Evolutionary conservation across 2,888 invertebrate genomes (phyloP).

Genomic region (Campoletis raptor): DNA sequence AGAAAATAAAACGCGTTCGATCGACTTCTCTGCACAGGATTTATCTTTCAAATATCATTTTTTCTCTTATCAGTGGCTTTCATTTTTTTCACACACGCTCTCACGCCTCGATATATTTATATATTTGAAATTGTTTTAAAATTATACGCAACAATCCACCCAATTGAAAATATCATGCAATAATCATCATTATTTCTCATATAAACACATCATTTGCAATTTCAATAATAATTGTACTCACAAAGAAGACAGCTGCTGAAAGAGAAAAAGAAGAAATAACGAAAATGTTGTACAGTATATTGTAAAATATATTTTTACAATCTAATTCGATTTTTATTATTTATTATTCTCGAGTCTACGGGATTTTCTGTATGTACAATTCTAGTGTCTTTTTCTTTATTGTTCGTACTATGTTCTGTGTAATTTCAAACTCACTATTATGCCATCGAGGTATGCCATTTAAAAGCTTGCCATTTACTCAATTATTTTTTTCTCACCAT

Average conservation of each 20-base stretch:
- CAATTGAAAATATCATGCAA: neutral
- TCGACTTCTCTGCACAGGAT: slow-evolving; percentile 49
- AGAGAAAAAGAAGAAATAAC: slow-evolving; percentile 32
- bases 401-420: slow-evolving; percentile 24
- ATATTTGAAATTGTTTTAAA: slow-evolving; percentile 2
- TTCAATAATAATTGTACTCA: slow-evolving; percentile 15
- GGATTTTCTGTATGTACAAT: slow-evolving; percentile 39
- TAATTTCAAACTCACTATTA: slow-evolving; percentile 59
- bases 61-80: slow-evolving; percentile 30
- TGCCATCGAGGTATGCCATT: slow-evolving; percentile 80
- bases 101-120: neutral
- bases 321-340: slow-evolving; percentile 77
- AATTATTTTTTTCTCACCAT: slow-evolving; percentile 58
- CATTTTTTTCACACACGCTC: slow-evolving; percentile 22
- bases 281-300: slow-evolving; percentile 80
- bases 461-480: slow-evolving; percentile 81
- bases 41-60: slow-evolving; percentile 33
- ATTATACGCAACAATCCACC: neutral
- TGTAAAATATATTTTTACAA: slow-evolving; percentile 83
- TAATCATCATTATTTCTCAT: neutral
- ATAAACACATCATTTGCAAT: slow-evolving; percentile 6
- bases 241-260: slow-evolving; percentile 42
- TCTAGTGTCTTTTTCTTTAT: slow-evolving; percentile 19
- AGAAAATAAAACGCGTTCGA: slow-evolving; percentile 19
- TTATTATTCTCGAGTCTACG: slow-evolving; percentile 76